Evolutionary conservation across 2,113 vertebrate species (phyloP), one percentile per base, ranked within the genome.

Genomic region (Carollia perspicillata): DNA sequence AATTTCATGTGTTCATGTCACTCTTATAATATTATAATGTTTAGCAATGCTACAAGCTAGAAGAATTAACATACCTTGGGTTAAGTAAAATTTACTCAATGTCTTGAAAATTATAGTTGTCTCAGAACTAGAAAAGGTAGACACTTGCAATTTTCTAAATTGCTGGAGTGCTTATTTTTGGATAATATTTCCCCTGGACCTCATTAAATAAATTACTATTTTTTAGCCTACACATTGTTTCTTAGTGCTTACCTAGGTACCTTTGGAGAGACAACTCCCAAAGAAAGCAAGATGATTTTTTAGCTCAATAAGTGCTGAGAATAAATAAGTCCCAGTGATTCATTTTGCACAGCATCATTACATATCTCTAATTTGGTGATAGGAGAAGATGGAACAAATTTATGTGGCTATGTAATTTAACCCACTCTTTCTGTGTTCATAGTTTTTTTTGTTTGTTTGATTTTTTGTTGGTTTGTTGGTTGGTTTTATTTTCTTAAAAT

Each of bases 121-220:
- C 47, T 92, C 20, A 95, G 53, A 95, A 68, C 4, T 86, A 30
- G 16, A 81, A 42, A 90, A 91, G 22, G 3, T 77, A 84, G 28
- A 65, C 20, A 92, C 23, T 90, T 77, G 20, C 6, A 89, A 33
- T 85, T 94, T 83, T 78, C 78, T 74, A 92, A 74, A 93, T 58
- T 90, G 1, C 13, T 49, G 78, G 60, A 89, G 23, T 42, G 2
- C 1, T 63, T 69, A 65, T 74, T 93, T 89, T 1, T 23, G 69
- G 71, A 83, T 8, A 35, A 69, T 35, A 11, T n/a, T 90, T 93
- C n/a, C 33, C 58, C 8, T 84, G 10, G 16, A 83, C 28, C 28
- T 96, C 86, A 94, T 91, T 95, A 96, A 87, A 93, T 58, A 89
- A 96, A 91, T 93, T 79, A 65, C 3, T 42, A 35, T 5, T 60